Evolutionary conservation across 2,888 invertebrate species (phyloP).

Genomic region (Dolichomitus sp.): DNA sequence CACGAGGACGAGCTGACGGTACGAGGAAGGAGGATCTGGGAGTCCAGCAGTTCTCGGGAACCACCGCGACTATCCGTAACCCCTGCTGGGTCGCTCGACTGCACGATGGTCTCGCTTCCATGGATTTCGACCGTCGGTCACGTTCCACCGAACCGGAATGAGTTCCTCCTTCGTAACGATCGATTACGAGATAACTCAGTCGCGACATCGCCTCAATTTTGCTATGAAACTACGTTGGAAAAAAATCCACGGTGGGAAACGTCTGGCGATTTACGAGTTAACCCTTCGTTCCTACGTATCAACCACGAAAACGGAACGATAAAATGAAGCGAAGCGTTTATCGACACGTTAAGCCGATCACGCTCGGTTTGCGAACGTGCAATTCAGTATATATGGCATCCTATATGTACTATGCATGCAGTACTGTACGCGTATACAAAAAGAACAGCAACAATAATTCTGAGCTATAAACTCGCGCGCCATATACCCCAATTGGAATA

Average conservation of each 20-base stretch:
- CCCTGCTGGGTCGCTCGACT: constrained; percentile 75
- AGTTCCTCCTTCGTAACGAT: constrained; percentile 48
- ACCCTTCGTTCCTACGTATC: constrained; percentile 29
- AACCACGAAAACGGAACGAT: constrained; percentile 71
- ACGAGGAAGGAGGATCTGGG: constrained; percentile 54
- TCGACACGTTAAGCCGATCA: constrained; percentile 70
- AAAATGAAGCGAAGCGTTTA: constrained; percentile 74
- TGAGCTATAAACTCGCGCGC: constrained; percentile 60
- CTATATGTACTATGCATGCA: constrained; percentile 19
- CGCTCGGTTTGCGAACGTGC: constrained; percentile 48
- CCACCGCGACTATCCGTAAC: constrained; percentile 73
- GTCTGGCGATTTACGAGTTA: constrained; percentile 4
- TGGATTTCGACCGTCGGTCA: constrained; percentile 58
- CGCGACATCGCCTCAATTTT: constrained; percentile 26
- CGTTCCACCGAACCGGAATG: constrained; percentile 58
- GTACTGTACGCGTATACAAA: constrained; percentile 28
- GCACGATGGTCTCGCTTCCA: constrained; percentile 67
- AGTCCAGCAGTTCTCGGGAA: constrained; percentile 59
- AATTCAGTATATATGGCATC: constrained; percentile 17
- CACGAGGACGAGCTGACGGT: constrained; percentile 72
- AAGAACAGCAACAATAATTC: constrained; percentile 66
- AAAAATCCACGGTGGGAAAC: neutral
- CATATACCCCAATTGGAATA: constrained; percentile 68
- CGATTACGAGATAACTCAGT: constrained; percentile 58
- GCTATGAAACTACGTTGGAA: constrained; percentile 25